Evolutionary conservation across 2,797 vertebrate species (phyloP), one percentile per base, ranked within the genome.

Genomic region (Chelmon rostratus): DNA sequence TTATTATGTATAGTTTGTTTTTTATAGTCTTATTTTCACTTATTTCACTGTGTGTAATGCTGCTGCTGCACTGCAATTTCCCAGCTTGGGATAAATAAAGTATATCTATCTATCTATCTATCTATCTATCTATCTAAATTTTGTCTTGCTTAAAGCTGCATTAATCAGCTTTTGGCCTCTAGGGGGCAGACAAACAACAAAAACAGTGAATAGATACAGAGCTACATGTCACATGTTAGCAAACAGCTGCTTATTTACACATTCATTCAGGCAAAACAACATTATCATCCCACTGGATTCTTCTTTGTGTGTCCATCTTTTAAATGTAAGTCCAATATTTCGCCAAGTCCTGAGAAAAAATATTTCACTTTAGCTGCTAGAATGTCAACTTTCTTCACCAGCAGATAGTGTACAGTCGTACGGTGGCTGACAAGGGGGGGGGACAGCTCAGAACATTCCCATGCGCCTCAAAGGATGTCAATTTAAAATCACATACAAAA

Each of bases 101-200:
- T n/a, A n/a, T n/a, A n/a, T n/a, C n/a, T n/a, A n/a, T n/a, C n/a
- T n/a, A n/a, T n/a, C n/a, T n/a, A n/a, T n/a, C n/a, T n/a, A n/a
- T n/a, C n/a, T n/a, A n/a, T n/a, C n/a, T n/a, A n/a, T n/a, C n/a
- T n/a, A n/a, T n/a, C n/a, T n/a, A n/a, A n/a, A n/a, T n/a, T n/a
- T n/a, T n/a, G n/a, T n/a, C n/a, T n/a, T 12, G 18, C 54, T 69
- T 57, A 69, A 68, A 57, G 52, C 8, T 11, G 8, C 25, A 56
- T 44, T 10, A 19, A 59, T 49, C 1, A 1, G 0, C 0, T 59
- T 61, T 21, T 50, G 33, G 21, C 33, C 68, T 50, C 57, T 28
- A 50, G 46, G n/a, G 11, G 57, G 15, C 16, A 38, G 68, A 71
- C 21, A 38, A 18, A 50, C n/a, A 25, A 21, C 31, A 49, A 59